Percentiles rank a stretch among this genome's conserved stretches.
These are phyloP conservation scores for Cyphomyrmex costatus DNA, from an alignment of 1,140 invertebrate species.

Conservation along the genomic window DNA sequence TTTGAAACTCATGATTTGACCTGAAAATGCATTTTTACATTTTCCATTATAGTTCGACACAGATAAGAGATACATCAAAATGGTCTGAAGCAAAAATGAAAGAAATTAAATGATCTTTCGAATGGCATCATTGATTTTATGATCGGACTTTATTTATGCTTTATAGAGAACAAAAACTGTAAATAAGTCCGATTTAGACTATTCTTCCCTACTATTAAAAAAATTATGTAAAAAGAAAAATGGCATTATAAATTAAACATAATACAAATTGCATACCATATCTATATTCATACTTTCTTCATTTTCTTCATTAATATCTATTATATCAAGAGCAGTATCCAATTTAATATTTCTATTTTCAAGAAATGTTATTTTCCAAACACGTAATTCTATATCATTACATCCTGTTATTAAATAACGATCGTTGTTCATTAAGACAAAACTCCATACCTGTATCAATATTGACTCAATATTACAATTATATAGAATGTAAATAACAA, in stretches of 20 bases:
- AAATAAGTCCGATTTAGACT: no score
- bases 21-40: no score
- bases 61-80: no score
- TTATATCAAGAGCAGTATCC: conserved; percentile 83
- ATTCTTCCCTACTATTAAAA: not conserved
- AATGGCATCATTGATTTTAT: no score
- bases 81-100: no score
- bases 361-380: conserved; percentile 90
- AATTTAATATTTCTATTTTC: conserved; percentile 81
- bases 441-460: conserved; percentile 92
- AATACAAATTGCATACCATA: conserved; percentile 79
- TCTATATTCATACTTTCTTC: conserved; percentile 89
- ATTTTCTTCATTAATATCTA: conserved; percentile 87
- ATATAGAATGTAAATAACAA: conserved; percentile 3
- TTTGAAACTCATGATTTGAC: no score
- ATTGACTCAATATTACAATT: not conserved
- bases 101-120: no score
- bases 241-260: not conserved
- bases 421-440: conserved; percentile 93
- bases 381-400: conserved; percentile 93
- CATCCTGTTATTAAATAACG: conserved; percentile 95
- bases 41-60: no score
- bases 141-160: no score
- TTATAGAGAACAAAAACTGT: no score
- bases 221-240: conserved; percentile 32